phyloP scores from a whole-genome alignment of 2,888 invertebrate species.

The Drosophila parthenogenetica region DNA sequence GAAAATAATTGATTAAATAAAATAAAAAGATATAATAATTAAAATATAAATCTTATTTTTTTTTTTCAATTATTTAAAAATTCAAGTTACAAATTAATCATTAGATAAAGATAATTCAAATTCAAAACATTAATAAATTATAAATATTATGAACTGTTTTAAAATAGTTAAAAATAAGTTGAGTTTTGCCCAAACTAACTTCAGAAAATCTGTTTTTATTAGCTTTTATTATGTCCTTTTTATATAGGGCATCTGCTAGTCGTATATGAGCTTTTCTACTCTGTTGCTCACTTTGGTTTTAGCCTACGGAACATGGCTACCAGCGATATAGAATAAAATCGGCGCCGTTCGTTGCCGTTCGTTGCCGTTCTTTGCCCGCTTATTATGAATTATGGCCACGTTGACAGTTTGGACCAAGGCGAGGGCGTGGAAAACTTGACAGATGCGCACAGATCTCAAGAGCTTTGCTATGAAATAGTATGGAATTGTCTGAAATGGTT shows the following conservation, averaged over 20 bases:
- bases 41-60: not conserved
- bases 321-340: constrained; percentile 49
- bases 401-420: constrained; percentile 77
- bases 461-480: constrained; percentile 36
- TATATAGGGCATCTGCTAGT: constrained; percentile 2
- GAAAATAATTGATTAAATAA: no score
- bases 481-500: constrained; percentile 40
- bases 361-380: constrained; percentile 58
- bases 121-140: no score
- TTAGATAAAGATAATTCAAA: no score
- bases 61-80: no score
- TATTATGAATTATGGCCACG: constrained; percentile 79
- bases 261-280: not conserved
- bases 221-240: no score
- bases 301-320: not conserved
- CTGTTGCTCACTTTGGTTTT: not conserved
- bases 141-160: no score
- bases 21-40: no score
- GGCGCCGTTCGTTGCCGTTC: constrained; percentile 66
- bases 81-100: no score
- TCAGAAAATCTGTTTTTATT: no score
- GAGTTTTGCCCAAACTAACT: no score
- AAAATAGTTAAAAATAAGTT: no score
- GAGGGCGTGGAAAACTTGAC: constrained; percentile 81
- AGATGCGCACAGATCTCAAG: constrained; percentile 74